Percentiles rank a stretch among this genome's conserved stretches.
phyloP scores from a whole-genome alignment of 2,113 vertebrate species.

The Neodontobutis hainanensis region DNA sequence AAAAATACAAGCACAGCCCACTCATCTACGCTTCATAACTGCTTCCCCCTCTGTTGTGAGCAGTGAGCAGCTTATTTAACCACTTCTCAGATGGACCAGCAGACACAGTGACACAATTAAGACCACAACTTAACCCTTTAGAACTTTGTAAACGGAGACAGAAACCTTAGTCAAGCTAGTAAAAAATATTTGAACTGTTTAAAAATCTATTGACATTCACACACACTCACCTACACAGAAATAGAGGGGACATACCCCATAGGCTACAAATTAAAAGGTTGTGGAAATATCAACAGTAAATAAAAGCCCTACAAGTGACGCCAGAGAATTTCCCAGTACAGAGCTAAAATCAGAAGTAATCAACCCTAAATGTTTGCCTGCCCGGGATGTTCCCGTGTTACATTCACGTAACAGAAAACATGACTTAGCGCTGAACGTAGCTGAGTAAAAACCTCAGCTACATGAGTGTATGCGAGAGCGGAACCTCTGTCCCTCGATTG shows the following conservation, averaged over 20 bases:
- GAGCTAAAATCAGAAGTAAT: conserved; percentile 36
- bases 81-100: conserved; percentile 6
- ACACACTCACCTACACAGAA: conserved; percentile 40
- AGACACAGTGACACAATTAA: background rate
- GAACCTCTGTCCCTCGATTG: conserved; percentile 21
- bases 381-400: conserved; percentile 57
- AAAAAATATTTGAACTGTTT: conserved; percentile 7
- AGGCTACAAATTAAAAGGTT: conserved; percentile 37
- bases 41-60: conserved; percentile 41
- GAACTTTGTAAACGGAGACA: background rate
- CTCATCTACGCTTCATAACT: conserved; percentile 16
- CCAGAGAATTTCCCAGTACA: conserved; percentile 60
- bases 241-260: conserved; percentile 41
- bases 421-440: conserved; percentile 53
- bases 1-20: conserved; percentile 33
- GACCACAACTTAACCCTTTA: conserved; percentile 11
- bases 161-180: background rate
- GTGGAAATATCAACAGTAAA: conserved; percentile 63
- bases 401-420: conserved; percentile 64
- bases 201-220: conserved; percentile 26
- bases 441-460: conserved; percentile 38
- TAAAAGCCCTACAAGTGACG: conserved; percentile 41
- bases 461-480: conserved; percentile 51
- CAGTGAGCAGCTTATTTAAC: conserved; percentile 1
- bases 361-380: conserved; percentile 26